Evolutionary conservation across 1,140 invertebrate species (phyloP).

Genomic region (Chymomyza costata): DNA sequence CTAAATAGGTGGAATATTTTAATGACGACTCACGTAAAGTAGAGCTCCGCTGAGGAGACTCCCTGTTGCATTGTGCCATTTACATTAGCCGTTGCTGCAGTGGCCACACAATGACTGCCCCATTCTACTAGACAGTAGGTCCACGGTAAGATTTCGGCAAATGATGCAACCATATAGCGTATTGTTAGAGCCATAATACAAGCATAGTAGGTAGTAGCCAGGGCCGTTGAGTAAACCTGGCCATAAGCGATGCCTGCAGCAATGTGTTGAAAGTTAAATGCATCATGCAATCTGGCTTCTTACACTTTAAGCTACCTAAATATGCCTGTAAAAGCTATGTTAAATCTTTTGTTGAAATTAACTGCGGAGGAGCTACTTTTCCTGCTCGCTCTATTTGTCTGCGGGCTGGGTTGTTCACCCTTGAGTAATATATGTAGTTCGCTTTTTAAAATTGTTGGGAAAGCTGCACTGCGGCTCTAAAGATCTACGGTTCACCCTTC

Average conservation of each 20-base stretch:
- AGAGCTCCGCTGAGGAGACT: slow-evolving; percentile 75
- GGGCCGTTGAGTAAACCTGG: slow-evolving; percentile 82
- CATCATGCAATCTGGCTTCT: too few species aligned
- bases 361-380: too few species aligned
- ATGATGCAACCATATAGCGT: slow-evolving; percentile 82
- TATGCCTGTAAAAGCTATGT: slow-evolving; percentile 9
- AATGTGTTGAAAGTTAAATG: too few species aligned
- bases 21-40: slow-evolving; percentile 75
- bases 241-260: slow-evolving; percentile 86
- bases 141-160: slow-evolving; percentile 81
- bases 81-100: slow-evolving; percentile 19
- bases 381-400: too few species aligned
- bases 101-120: slow-evolving; percentile 76
- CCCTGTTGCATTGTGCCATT: slow-evolving; percentile 20
- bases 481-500: too few species aligned
- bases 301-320: too few species aligned
- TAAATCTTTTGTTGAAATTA: too few species aligned
- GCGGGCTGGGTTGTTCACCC: too few species aligned
- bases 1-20: neutral
- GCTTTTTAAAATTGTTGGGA: too few species aligned
- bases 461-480: too few species aligned
- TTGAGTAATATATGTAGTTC: too few species aligned
- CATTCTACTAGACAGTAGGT: slow-evolving; percentile 80
- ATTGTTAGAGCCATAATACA: slow-evolving; percentile 83
- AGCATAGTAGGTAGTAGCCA: slow-evolving; percentile 85